Evolutionary conservation across 2,113 vertebrate species (phyloP).

Genomic region (Nesogale talazaci): DNA sequence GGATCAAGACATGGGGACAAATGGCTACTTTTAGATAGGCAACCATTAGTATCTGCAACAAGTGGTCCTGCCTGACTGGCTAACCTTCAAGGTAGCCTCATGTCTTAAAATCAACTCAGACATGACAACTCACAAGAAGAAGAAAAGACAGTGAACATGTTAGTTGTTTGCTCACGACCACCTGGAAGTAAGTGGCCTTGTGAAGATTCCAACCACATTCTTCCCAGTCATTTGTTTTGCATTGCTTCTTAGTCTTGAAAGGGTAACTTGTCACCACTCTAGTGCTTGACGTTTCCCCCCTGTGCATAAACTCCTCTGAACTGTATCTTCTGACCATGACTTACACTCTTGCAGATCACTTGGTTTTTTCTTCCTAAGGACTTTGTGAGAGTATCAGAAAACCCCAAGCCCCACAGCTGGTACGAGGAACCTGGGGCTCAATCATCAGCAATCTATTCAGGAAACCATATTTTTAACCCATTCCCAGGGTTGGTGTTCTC

Average conservation of each 20-base stretch:
- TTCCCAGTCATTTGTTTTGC: not conserved
- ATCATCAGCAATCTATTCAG: not conserved
- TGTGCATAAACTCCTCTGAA: not conserved
- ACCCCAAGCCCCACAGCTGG: not conserved
- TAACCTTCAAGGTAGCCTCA: not conserved
- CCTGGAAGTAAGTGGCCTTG: not conserved
- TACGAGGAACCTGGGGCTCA: not conserved
- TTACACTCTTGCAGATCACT: not conserved
- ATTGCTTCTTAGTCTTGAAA: not conserved
- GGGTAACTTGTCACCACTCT: not conserved
- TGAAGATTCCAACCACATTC: not conserved
- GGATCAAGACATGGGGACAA: not conserved
- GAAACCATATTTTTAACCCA: not conserved
- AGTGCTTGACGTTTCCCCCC: not conserved
- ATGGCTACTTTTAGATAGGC: not conserved
- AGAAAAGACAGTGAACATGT: not conserved
- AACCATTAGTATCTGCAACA: not conserved
- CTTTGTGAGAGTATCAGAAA: not conserved
- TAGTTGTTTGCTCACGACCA: not conserved
- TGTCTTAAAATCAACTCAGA: not conserved
- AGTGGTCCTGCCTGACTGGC: not conserved
- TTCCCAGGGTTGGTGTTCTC: not conserved
- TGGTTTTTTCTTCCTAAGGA: not conserved
- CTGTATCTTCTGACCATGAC: not conserved
- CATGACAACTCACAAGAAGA: not conserved